Percentiles rank a stretch among this genome's conserved stretches.
Conservation (phyloP, 1,140 invertebrate species). For the Drosophila tristis region DNA sequence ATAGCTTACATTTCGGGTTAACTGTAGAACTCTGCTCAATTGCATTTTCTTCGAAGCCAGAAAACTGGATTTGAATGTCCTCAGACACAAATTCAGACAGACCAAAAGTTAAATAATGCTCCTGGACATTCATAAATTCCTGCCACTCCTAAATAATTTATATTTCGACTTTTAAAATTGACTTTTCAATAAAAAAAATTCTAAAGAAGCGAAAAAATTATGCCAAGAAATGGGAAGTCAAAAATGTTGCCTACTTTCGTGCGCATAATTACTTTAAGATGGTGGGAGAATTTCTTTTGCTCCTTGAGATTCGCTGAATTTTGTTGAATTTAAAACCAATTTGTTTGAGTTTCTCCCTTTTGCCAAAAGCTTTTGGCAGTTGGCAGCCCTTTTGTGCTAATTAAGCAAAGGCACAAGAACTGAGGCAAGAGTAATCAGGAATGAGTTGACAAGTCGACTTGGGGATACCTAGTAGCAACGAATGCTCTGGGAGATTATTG, state of each 20-base stretch:
- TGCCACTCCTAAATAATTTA: slow-evolving; percentile 71
- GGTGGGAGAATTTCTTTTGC: slow-evolving; percentile 1
- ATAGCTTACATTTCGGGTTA: too few relatives aligned
- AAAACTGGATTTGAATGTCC: background rate
- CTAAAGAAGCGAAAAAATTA: slow-evolving; percentile 5
- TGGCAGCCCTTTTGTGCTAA: slow-evolving; percentile 65
- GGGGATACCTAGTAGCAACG: slow-evolving; percentile 2
- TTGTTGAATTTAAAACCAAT: slow-evolving; percentile 74
- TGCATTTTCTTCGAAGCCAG: background rate
- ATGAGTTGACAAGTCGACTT: slow-evolving; percentile 10
- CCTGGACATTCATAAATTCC: background rate
- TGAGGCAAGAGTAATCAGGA: background rate
- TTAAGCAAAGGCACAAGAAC: slow-evolving; percentile 52
- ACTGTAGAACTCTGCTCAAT: background rate
- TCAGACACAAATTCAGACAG: background rate
- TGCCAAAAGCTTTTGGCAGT: slow-evolving; percentile 30
- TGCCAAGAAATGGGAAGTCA: background rate
- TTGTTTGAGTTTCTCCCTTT: slow-evolving; percentile 52
- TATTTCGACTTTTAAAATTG: slow-evolving; percentile 70
- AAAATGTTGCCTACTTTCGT: slow-evolving; percentile 54
- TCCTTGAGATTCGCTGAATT: slow-evolving; percentile 12
- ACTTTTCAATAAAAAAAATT: slow-evolving; percentile 51
- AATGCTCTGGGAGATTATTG: too few relatives aligned
- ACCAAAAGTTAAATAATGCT: slow-evolving; percentile 7
- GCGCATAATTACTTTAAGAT: slow-evolving; percentile 62